Conservation (phyloP, 2,113 vertebrate species). For the Prionailurus viverrinus region DNA sequence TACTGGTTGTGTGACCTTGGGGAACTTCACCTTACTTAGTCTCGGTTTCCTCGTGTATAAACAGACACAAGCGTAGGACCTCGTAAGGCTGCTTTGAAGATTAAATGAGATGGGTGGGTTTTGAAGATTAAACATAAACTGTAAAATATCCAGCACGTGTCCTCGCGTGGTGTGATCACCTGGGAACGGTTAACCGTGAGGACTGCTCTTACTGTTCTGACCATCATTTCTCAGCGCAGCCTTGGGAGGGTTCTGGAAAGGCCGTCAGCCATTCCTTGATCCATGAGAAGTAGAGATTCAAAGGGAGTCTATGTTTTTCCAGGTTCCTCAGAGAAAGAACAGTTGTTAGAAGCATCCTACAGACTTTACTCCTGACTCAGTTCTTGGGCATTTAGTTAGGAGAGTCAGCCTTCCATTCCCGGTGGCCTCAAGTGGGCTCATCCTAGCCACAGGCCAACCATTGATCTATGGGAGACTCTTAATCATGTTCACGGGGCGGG, state of each 20-base stretch:
- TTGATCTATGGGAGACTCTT: neutral
- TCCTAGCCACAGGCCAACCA: too few relatives aligned
- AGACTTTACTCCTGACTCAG: neutral
- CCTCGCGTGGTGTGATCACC: neutral
- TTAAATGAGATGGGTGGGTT: neutral
- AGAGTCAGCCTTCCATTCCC: neutral
- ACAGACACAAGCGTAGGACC: neutral
- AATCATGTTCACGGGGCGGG: fast-evolving
- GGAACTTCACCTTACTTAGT: neutral
- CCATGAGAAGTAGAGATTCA: neutral
- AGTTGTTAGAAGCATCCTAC: neutral
- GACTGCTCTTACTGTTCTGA: neutral
- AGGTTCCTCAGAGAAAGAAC: neutral
- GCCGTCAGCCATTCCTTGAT: neutral
- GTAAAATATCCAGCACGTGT: neutral
- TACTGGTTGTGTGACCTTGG: neutral
- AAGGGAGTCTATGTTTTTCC: neutral
- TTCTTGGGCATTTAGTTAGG: neutral
- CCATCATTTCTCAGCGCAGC: neutral
- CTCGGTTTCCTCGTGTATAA: neutral
- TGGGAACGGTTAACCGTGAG: neutral
- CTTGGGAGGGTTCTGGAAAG: neutral
- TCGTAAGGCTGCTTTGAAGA: neutral
- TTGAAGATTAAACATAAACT: neutral
- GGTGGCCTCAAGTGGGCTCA: neutral